Percentiles rank a stretch among this genome's conserved stretches.
Evolutionary conservation across 2,797 vertebrate species (phyloP).

Genomic region (Rhabdomys pumilio): DNA sequence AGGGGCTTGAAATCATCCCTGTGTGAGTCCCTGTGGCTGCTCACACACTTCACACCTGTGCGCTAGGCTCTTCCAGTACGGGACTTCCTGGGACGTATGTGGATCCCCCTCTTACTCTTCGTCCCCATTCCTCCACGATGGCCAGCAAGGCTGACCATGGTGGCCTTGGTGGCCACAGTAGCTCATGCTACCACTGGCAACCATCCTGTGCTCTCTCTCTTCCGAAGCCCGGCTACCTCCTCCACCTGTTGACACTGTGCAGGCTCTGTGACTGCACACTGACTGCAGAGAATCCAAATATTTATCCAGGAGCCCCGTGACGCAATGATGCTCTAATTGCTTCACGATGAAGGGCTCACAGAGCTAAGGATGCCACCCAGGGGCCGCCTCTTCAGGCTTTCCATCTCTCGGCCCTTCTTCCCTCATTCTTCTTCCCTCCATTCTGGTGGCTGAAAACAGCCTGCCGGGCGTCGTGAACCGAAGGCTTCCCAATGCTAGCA

Average conservation of each 20-base stretch:
- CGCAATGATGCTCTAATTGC: not conserved
- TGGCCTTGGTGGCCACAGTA: not conserved
- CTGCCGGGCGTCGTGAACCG: rapidly evolving
- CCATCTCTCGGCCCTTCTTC: rapidly evolving
- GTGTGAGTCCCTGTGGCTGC: not conserved
- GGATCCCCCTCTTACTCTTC: not conserved
- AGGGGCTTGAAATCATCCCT: rapidly evolving
- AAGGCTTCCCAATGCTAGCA: rapidly evolving
- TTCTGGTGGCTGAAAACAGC: rapidly evolving
- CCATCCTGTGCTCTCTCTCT: not conserved
- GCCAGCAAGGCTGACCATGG: not conserved
- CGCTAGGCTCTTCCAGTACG: no score
- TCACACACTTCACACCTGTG: no score
- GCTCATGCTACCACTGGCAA: not conserved
- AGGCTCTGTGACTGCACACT: not conserved
- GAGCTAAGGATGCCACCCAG: not conserved
- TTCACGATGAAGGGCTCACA: not conserved
- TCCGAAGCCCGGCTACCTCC: not conserved
- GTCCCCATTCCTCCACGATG: not conserved
- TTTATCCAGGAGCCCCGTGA: not conserved
- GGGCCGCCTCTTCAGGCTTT: rapidly evolving
- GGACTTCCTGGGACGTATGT: not conserved
- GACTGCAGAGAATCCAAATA: not conserved
- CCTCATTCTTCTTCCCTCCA: not conserved
- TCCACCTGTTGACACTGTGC: not conserved